Base-by-base conservation (phyloP, 2,888 invertebrate species). In the Ennomos quercinarius region DNA sequence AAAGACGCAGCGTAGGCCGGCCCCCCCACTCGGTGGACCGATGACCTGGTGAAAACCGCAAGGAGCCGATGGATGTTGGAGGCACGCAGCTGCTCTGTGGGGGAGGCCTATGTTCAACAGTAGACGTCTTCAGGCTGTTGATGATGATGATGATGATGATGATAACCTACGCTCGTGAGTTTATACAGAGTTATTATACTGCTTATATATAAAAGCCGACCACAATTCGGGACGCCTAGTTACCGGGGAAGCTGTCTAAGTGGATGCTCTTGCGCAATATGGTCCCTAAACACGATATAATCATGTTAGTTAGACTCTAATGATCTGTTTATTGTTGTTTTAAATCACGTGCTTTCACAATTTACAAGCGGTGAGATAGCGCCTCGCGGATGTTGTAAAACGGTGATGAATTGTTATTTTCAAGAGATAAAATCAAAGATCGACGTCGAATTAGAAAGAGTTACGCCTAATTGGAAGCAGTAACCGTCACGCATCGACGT, bases 201-300 rank as follows among this genome's bases (percentile, higher is more conserved):
- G 59, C 13, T 43, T 17, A 13, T 6, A 36, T 1, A 9, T 35
- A 12, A 41, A 41, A 4, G 12, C 11, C 10, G 42, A 57, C 49
- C 45, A 55, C 51, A 47, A 65, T 58, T 50, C 51, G 63, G 56
- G 58, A 37, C 55, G 59, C 40, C 67, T 63, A 49, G 60, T 61
- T 66, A 61, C 46, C 41, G 48, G 36, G 39, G 53, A 49, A 60
- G 57, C 61, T 58, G 63, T 54, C 54, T 44, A 51, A 39, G 59
- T 8, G 43, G 10, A 37, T n/a, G 36, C 39, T 10, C 35, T 63
- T 57, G 58, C 62, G 48, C 58, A 62, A 63, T 61, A 51, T 52
- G 60, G 27, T 56, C 55, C 43, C 55, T 51, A 51, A 55, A 61
- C 55, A 56, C 55, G 55, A 38, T 43, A 47, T 56, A 48, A 55